Conservation (phyloP, 2,888 invertebrate genomes). For the Scrobipalpa costella region DNA sequence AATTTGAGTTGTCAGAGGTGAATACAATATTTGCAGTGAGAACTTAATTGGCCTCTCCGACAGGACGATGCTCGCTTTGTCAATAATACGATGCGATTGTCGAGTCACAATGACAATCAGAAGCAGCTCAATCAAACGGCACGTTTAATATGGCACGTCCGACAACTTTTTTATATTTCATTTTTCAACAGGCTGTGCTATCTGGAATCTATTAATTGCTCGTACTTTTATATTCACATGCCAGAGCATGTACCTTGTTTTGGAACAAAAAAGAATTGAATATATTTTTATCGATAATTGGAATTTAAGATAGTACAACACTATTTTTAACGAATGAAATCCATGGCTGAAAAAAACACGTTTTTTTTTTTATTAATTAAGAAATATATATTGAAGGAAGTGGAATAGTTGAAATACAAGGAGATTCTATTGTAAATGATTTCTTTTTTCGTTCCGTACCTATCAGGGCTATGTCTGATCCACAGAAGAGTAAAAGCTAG, state of each 20-base stretch:
- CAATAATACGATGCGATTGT: conserved; percentile 62
- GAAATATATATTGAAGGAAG: too few species aligned
- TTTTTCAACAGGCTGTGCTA: neutral
- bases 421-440: too few species aligned
- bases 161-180: neutral
- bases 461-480: too few species aligned
- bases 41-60: conserved; percentile 62
- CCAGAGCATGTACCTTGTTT: neutral
- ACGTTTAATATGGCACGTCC: conserved; percentile 25
- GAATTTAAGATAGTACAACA: too few species aligned
- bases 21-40: conserved; percentile 21
- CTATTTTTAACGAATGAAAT: too few species aligned
- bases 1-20: neutral
- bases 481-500: too few species aligned
- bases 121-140: conserved; percentile 37
- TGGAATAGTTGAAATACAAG: too few species aligned
- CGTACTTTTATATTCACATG: neutral
- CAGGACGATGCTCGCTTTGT: conserved; percentile 59
- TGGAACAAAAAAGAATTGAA: neutral
- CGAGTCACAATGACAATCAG: conserved; percentile 38
- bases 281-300: too few species aligned
- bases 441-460: too few species aligned
- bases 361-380: too few species aligned
- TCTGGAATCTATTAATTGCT: neutral
- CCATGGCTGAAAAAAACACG: too few species aligned